Conservation (phyloP, 2,797 vertebrate species). For the Amblyraja radiata region DNA sequence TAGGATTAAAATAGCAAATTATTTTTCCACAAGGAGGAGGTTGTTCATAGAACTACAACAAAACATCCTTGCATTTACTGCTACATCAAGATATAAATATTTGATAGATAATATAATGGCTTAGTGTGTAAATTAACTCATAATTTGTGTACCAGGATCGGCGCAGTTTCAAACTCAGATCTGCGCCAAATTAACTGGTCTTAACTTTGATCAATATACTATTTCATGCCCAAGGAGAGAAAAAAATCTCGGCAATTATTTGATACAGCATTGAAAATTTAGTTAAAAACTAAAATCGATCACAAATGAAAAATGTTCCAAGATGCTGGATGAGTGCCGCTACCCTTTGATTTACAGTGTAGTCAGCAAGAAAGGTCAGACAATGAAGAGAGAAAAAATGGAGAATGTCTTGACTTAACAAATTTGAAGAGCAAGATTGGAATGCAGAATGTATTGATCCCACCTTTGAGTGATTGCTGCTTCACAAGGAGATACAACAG, state of each 20-base stretch:
- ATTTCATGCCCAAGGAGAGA: neutral
- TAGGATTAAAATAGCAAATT: neutral
- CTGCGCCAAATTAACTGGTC: neutral
- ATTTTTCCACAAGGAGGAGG: too few relatives aligned
- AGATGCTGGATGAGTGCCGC: neutral
- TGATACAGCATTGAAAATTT: neutral
- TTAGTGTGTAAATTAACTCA: neutral
- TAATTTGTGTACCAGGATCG: too few relatives aligned
- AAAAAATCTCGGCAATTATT: neutral
- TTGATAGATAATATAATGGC: neutral
- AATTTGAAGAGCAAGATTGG: neutral
- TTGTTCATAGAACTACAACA: neutral
- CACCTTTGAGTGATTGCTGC: neutral
- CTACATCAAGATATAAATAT: neutral
- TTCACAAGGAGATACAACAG: neutral
- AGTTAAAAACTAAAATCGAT: neutral
- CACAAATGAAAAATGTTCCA: neutral
- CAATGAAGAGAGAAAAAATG: neutral
- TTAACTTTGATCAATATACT: neutral
- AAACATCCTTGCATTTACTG: neutral
- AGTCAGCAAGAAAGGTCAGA: neutral
- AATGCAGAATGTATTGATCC: neutral
- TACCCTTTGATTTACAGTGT: neutral
- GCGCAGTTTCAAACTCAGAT: neutral
- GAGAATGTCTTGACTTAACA: neutral